Base-by-base conservation (phyloP, 2,113 vertebrate genomes). In the Bufo bufo region DNA sequence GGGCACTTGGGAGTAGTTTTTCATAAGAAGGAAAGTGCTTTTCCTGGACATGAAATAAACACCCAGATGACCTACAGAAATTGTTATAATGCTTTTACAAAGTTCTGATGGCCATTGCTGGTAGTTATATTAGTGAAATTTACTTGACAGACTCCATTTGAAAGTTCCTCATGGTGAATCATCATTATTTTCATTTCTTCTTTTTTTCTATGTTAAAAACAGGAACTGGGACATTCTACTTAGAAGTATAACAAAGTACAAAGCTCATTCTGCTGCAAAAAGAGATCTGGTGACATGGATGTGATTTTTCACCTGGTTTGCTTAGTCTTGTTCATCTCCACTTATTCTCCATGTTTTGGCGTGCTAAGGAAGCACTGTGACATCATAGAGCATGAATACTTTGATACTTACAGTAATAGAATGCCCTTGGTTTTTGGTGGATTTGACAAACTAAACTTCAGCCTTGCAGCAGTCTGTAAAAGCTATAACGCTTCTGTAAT, bases 371-470 rank as follows among this genome's bases (percentile, higher is more conserved):
- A 72, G 33, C 69, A 72, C 23, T 72, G 69, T 77, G 74, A 77
- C 6, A 50, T n/a, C 9, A 77, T 77, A 20, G 74, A 77, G 47
- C 45, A 77, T 49, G 74, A 77, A 77, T 77, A 77, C 50, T 77
- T 77, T 77, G 45, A 77, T 19, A 50, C 19, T 3, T 77, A 50
- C 4, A 50, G 17, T 10, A 8, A 14, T 50, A 47, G 12, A 50
- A 77, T 20, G 14, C 20, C 9, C 3, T 19, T 19, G 6, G 10
- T 50, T 50, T 77, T 77, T 45, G 11, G 2, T 6, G 69, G 69
- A 72, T 72, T 72, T 72, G 69, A 72, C 23, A 14, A 72, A 14
- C 69, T 72, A 45, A 72, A 72, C 69, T 72, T 72, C 33, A 72
- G 69, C 69, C 69, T 72, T 72, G 69, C 23, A 72, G 69, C 69